Conservation (phyloP, 2,888 invertebrate species). For the Sceliomorpha sp. region DNA sequence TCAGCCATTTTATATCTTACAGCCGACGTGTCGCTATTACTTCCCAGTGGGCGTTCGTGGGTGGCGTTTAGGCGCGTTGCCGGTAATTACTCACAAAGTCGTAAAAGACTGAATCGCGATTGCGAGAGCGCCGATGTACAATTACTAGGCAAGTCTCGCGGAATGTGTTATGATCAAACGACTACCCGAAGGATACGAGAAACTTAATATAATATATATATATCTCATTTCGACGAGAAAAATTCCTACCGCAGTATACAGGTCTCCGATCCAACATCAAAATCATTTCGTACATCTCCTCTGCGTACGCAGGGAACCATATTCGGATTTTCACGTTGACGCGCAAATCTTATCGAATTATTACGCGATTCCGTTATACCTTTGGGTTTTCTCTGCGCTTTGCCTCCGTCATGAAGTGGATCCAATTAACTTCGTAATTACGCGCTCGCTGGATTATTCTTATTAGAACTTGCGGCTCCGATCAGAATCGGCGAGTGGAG, state of each 20-base stretch:
- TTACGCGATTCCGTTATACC: constrained; percentile 58
- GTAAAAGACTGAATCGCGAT: constrained; percentile 68
- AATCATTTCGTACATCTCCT: too few species aligned
- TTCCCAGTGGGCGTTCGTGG: constrained; percentile 67
- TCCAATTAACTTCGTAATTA: constrained; percentile 72
- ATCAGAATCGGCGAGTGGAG: constrained; percentile 22
- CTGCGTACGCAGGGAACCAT: constrained; percentile 12
- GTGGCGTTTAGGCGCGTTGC: constrained; percentile 70
- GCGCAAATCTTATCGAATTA: constrained; percentile 64
- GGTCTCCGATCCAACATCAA: constrained; percentile 4
- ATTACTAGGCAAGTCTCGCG: constrained; percentile 61
- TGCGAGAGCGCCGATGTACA: constrained; percentile 56
- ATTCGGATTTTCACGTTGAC: constrained; percentile 24
- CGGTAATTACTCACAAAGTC: constrained; percentile 70
- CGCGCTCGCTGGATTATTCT: constrained; percentile 65
- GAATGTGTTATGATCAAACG: constrained; percentile 61
- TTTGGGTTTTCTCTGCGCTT: constrained; percentile 22
- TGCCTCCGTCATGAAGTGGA: constrained; percentile 47
- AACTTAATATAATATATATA: constrained; percentile 6
- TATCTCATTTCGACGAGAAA: constrained; percentile 1
- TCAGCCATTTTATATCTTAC: background rate
- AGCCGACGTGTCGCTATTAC: constrained; percentile 37
- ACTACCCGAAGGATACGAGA: constrained; percentile 1
- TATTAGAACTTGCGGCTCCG: constrained; percentile 62
- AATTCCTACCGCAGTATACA: background rate